These are phyloP conservation scores for Acleris laterana DNA, from an alignment of 2,888 invertebrate genomes.

Conservation along the genomic window DNA sequence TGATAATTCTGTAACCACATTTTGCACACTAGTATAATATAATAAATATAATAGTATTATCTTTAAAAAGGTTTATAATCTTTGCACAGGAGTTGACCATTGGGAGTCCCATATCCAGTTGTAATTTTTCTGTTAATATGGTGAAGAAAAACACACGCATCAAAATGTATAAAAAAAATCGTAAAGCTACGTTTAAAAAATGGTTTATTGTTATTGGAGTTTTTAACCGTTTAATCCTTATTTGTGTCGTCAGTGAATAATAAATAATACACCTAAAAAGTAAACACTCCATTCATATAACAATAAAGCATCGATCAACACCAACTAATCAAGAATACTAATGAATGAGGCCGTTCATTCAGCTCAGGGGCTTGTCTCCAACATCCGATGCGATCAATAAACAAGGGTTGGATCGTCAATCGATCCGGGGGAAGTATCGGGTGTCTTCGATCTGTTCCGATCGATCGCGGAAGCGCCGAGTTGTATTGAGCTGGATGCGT, in stretches of 20 bases:
- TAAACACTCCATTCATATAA: not conserved
- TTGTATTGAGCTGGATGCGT: slow-evolving; percentile 3
- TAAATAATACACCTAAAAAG: not conserved
- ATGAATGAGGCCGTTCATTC: not conserved
- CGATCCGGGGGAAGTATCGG: slow-evolving; percentile 29
- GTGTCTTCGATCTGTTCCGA: slow-evolving; percentile 9
- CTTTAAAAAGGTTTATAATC: too few relatives aligned
- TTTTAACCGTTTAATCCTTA: not conserved
- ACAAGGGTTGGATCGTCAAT: slow-evolving; percentile 1
- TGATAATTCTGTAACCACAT: too few relatives aligned
- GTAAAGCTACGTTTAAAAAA: not conserved
- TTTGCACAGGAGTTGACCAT: too few relatives aligned
- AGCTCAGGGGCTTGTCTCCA: not conserved
- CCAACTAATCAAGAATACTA: slow-evolving; percentile 1
- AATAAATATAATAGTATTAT: too few relatives aligned
- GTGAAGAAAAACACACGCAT: too few relatives aligned
- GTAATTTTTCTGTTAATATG: too few relatives aligned
- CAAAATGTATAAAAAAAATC: not conserved
- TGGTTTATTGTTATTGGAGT: not conserved
- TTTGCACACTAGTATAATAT: too few relatives aligned
- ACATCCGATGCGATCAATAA: not conserved
- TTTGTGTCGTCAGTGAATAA: not conserved
- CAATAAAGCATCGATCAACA: slow-evolving; percentile 1
- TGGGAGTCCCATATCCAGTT: too few relatives aligned
- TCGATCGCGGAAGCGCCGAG: slow-evolving; percentile 16